Conservation (phyloP, 2,113 vertebrate species). For the Lontra canadensis region DNA sequence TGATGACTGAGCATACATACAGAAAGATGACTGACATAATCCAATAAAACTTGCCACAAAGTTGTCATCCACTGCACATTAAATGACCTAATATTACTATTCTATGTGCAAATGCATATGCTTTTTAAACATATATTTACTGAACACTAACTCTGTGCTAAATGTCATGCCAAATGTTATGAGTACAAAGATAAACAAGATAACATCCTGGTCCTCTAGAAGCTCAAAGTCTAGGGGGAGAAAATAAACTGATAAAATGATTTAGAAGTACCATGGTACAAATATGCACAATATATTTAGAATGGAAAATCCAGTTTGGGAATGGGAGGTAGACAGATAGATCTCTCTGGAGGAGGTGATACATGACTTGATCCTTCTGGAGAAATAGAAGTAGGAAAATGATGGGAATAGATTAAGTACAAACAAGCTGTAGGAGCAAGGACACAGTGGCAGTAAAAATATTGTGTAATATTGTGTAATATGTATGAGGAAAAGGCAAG, state of each 20-base stretch:
- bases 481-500: not conserved
- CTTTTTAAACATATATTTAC: not conserved
- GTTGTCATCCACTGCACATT: not conserved
- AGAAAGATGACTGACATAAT: slow-evolving; percentile 12
- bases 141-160: not conserved
- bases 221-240: not conserved
- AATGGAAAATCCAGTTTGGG: not conserved
- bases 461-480: not conserved
- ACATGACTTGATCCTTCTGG: not conserved
- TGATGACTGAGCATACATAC: slow-evolving; percentile 43
- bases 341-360: not conserved
- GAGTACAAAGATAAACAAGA: not conserved
- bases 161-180: not conserved
- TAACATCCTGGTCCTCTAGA: not conserved
- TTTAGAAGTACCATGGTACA: not conserved
- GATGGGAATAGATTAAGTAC: not conserved
- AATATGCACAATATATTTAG: not conserved
- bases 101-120: not conserved
- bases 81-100: slow-evolving; percentile 21
- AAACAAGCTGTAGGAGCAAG: not conserved
- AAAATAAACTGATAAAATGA: slow-evolving; percentile 18
- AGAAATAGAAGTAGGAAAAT: not conserved
- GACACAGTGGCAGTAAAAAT: not conserved
- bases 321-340: not conserved
- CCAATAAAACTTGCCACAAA: slow-evolving; percentile 54